Conservation (phyloP, 1,140 invertebrate species). For the Leptinotarsa lineolata region DNA sequence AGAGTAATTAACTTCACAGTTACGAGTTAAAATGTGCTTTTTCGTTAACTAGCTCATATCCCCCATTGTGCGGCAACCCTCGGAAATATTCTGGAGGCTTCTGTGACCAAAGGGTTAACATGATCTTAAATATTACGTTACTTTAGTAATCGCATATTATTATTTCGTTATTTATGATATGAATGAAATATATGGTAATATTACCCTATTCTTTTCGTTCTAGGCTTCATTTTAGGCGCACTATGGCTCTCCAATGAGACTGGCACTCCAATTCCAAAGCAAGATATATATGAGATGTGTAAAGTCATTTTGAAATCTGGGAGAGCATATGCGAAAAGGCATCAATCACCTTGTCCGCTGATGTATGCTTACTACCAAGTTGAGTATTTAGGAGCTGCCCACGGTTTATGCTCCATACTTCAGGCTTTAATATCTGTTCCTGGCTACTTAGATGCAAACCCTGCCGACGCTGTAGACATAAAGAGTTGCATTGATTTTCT, state of each 20-base stretch:
- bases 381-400: slow-evolving; percentile 83
- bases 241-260: slow-evolving; percentile 71
- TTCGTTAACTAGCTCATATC: no score
- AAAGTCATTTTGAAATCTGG: slow-evolving; percentile 72
- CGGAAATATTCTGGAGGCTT: no score
- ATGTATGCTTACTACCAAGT: slow-evolving; percentile 88
- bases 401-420: slow-evolving; percentile 72
- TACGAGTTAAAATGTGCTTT: no score
- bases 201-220: background rate
- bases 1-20: no score
- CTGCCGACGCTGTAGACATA: slow-evolving; percentile 61
- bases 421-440: slow-evolving; percentile 70
- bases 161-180: no score
- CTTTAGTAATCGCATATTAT: no score
- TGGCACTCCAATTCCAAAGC: slow-evolving; percentile 59
- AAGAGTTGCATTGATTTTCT: slow-evolving; percentile 67
- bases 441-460: slow-evolving; percentile 63
- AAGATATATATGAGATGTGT: slow-evolving; percentile 68
- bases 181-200: no score
- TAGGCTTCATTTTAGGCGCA: slow-evolving; percentile 75
- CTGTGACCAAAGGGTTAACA: no score
- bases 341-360: slow-evolving; percentile 68
- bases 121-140: no score
- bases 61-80: no score
- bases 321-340: slow-evolving; percentile 64